A percentile compares a stretch with the other conserved stretches of the same genome.
These are phyloP conservation scores for Micronycteris hirsuta DNA, from an alignment of 2,113 vertebrate species.

Conservation along the genomic window DNA sequence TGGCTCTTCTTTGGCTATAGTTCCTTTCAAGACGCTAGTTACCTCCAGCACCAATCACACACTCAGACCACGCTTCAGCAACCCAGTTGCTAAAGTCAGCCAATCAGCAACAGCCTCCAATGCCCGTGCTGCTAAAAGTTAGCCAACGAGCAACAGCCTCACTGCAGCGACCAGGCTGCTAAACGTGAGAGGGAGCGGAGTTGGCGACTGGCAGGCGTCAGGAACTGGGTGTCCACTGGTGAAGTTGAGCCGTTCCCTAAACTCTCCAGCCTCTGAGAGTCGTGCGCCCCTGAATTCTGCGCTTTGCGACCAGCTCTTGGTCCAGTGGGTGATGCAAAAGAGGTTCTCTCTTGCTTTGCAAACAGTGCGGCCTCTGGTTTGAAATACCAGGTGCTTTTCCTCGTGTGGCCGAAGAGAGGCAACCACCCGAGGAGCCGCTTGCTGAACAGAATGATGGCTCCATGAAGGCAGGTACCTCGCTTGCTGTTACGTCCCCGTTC, in stretches of 20 bases:
- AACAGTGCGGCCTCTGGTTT: neutral
- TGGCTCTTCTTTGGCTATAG: no score
- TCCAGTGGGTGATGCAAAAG: neutral
- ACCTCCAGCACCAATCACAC: neutral
- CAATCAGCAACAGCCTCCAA: neutral
- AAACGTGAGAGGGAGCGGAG: neutral
- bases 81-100: neutral
- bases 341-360: neutral
- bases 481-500: neutral
- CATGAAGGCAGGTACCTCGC: neutral
- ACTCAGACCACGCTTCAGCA: no score
- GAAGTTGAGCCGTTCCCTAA: neutral
- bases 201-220: fast-evolving
- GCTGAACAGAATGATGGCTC: neutral
- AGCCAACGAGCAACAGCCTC: neutral
- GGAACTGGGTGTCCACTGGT: neutral
- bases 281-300: fast-evolving
- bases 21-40: neutral
- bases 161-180: fast-evolving
- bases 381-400: neutral
- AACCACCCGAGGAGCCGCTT: neutral
- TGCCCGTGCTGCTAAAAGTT: no score
- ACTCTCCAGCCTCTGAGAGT: neutral
- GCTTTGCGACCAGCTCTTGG: neutral
- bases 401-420: neutral